phyloP scores from a whole-genome alignment of 1,140 invertebrate genomes.

The Rhopalosiphum padi region DNA sequence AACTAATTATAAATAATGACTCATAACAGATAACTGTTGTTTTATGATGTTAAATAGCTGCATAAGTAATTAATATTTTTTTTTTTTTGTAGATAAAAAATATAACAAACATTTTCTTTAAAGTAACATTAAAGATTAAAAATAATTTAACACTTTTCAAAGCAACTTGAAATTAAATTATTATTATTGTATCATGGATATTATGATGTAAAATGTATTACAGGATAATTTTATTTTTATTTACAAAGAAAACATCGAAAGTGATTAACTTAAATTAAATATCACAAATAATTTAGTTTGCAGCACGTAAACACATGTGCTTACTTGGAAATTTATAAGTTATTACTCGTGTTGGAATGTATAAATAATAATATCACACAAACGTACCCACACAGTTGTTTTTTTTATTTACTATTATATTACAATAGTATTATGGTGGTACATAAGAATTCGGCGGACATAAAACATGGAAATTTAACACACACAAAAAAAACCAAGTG shows the following conservation, averaged over 20 bases:
- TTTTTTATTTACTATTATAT: background rate
- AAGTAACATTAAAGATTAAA: background rate
- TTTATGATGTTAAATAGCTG: background rate
- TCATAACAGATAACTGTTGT: background rate
- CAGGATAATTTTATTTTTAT: too few relatives aligned
- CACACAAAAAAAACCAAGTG: background rate
- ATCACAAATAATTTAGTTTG: background rate
- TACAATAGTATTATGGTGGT: background rate
- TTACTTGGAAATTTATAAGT: background rate
- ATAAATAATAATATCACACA: background rate
- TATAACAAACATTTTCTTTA: background rate
- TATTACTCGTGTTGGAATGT: background rate
- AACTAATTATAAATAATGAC: constrained; percentile 3
- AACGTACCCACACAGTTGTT: background rate
- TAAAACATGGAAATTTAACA: background rate
- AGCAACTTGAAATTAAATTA: background rate
- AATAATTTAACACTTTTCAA: background rate
- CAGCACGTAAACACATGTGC: too few relatives aligned
- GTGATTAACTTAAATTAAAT: background rate
- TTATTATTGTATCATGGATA: too few relatives aligned
- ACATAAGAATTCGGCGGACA: background rate
- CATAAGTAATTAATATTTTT: background rate
- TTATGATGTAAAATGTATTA: too few relatives aligned
- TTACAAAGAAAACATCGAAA: too few relatives aligned
- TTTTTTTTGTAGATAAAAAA: background rate